Conservation (phyloP, 37 sponge, comb jelly and placozoan genomes). For the Lycopodina hypogea region DNA sequence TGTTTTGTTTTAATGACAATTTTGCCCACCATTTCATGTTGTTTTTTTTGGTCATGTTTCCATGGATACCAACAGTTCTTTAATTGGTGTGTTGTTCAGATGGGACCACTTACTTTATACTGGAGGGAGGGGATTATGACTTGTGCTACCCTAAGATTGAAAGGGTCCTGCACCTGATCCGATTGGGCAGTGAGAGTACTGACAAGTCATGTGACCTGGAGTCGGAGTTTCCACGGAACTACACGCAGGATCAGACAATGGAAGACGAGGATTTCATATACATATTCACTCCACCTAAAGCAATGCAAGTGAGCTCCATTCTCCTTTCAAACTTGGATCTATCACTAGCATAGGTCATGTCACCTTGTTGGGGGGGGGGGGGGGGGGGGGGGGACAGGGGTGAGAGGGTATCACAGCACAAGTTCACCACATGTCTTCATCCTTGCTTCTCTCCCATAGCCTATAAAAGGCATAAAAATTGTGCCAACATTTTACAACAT, state of each 20-base stretch:
- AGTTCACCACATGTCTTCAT: too few relatives aligned
- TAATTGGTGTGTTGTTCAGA: too few relatives aligned
- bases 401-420: too few relatives aligned
- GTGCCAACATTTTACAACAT: too few relatives aligned
- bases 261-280: not conserved
- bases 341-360: too few relatives aligned
- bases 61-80: too few relatives aligned
- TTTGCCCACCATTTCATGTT: too few relatives aligned
- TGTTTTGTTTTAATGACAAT: too few relatives aligned
- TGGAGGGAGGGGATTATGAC: constrained; percentile 19
- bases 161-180: constrained; percentile 25
- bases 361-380: too few relatives aligned
- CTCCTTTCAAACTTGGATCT: not conserved
- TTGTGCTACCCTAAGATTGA: not conserved
- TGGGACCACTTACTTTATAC: not conserved
- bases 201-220: constrained; percentile 2
- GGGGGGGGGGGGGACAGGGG: too few relatives aligned
- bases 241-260: not conserved
- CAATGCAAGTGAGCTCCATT: not conserved
- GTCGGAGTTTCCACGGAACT: not conserved
- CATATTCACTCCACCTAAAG: not conserved
- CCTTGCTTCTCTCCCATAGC: too few relatives aligned
- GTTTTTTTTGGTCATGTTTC: not conserved
- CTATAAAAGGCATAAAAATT: too few relatives aligned
- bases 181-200: constrained; percentile 32